A percentile compares a stretch with the other conserved stretches of the same genome.
Conservation (phyloP, 2,113 vertebrate species). For the Brachyhypopomus occidentalis region DNA sequence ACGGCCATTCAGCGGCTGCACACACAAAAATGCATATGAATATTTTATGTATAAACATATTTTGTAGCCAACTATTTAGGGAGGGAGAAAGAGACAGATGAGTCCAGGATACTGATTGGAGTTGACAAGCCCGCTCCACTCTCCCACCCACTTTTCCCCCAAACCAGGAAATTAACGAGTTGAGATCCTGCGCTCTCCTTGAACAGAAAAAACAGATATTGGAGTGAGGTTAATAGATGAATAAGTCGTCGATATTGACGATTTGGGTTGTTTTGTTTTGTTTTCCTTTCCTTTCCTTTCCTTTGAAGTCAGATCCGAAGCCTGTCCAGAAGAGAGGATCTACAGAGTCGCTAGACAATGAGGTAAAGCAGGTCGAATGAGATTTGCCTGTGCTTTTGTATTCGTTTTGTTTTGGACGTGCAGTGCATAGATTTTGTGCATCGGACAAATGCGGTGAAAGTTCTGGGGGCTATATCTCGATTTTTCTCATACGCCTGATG, state of each 20-base stretch:
- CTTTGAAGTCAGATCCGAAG: background rate
- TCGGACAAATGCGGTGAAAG: too few relatives aligned
- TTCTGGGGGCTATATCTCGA: too few relatives aligned
- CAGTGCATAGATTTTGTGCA: too few relatives aligned
- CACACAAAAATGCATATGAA: too few relatives aligned
- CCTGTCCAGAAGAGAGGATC: too few relatives aligned
- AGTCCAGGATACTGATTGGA: constrained; percentile 71
- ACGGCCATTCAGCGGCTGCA: too few relatives aligned
- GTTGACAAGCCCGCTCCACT: constrained; percentile 73
- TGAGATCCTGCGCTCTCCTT: too few relatives aligned
- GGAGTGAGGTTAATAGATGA: constrained; percentile 57
- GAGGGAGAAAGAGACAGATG: constrained; percentile 39
- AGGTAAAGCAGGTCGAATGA: constrained; percentile 63
- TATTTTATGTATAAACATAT: too few relatives aligned
- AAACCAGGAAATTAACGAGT: constrained; percentile 79
- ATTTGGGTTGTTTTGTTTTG: constrained; percentile 37
- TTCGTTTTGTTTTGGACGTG: constrained; percentile 37
- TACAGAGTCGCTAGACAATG: constrained; percentile 2
- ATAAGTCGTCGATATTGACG: constrained; percentile 31
- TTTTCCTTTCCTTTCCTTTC: background rate
- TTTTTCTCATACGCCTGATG: too few relatives aligned
- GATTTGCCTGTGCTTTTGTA: constrained; percentile 62
- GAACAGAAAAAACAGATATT: too few relatives aligned
- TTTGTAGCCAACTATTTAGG: background rate
- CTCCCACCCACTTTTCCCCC: constrained; percentile 58